Base-by-base conservation (phyloP, 1,140 invertebrate species). In the Plectrocnemia conspersa region DNA sequence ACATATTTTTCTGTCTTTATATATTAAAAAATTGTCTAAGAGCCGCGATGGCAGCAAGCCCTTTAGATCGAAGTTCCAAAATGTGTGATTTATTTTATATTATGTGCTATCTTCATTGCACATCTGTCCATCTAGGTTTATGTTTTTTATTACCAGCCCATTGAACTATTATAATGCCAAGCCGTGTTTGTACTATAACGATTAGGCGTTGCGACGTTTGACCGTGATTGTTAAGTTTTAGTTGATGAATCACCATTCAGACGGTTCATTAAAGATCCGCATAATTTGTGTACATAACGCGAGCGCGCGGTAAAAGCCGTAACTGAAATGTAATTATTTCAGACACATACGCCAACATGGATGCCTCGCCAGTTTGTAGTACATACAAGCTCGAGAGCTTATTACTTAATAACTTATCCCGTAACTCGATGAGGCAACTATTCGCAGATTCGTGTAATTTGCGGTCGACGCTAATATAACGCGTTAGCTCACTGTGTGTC, bases 251-350 rank as follows among this genome's bases (percentile, higher is more conserved):
- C 29, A 23, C 38, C 52, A 54, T 54, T 50, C 57, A 56, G 41
- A 22, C 33, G 33, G 32, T 50, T 52, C 53, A 49, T 59, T 59
- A 55, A 52, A 35, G 32, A 27, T 11, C 47, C 46, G 32, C 46
- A 36, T 35, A 29, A 13, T 15, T 45, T 29, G n/a, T 29, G n/a
- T 29, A 29, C n/a, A 29, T 29, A 29, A 3, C 22, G 36, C 18
- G 36, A 19, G 16, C 25, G 18, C 29, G 18, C 15, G 29, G 15
- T 32, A 21, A 18, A 47, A 45, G 25, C 24, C 41, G 42, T 29
- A 45, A 54, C 54, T 33, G 42, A 54, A 53, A 54, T 56, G 54
- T 60, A 60, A 60, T 60, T 60, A 60, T 60, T 56, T 53, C 35
- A 55, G 38, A 59, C 42, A 22, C 41, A 25, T 36, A 27, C 46